A percentile compares a stretch with the other conserved stretches of the same genome.
Conservation (phyloP, 2,888 invertebrate genomes). For the Papilio demoleus region DNA sequence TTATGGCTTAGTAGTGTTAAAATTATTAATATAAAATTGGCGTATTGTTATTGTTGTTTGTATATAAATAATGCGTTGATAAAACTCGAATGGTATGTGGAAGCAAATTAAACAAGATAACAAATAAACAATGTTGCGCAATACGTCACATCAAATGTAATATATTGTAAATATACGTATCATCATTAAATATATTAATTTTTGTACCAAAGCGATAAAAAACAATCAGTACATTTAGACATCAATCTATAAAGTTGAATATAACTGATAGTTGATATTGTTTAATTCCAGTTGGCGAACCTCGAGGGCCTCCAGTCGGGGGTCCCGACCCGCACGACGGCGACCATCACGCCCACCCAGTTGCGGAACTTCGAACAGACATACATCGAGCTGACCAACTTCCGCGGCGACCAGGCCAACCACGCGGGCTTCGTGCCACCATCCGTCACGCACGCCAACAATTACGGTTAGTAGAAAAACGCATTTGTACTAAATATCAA, state of each 20-base stretch:
- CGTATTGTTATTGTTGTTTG: conserved; percentile 63
- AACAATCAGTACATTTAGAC: background rate
- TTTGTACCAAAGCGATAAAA: background rate
- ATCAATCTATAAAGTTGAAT: background rate
- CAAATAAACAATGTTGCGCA: conserved; percentile 60
- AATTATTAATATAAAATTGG: conserved; percentile 49
- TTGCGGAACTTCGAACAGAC: conserved; percentile 96
- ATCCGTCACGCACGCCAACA: conserved; percentile 80
- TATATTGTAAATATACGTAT: background rate
- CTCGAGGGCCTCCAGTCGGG: conserved; percentile 94
- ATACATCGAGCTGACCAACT: conserved; percentile 93
- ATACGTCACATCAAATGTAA: conserved; percentile 10
- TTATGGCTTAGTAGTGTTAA: no score
- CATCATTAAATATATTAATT: background rate
- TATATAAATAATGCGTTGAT: conserved; percentile 71
- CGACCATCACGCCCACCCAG: conserved; percentile 97
- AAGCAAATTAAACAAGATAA: conserved; percentile 62
- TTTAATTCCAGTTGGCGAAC: conserved; percentile 89
- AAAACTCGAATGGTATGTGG: conserved; percentile 74
- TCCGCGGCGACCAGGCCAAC: conserved; percentile 88
- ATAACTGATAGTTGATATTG: conserved; percentile 48
- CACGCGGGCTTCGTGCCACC: conserved; percentile 98
- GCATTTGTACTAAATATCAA: background rate
- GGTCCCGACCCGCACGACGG: conserved; percentile 96
- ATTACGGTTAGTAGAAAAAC: conserved; percentile 71